Conservation (phyloP, 2,888 invertebrate genomes). For the Oscheius myriophilus region DNA sequence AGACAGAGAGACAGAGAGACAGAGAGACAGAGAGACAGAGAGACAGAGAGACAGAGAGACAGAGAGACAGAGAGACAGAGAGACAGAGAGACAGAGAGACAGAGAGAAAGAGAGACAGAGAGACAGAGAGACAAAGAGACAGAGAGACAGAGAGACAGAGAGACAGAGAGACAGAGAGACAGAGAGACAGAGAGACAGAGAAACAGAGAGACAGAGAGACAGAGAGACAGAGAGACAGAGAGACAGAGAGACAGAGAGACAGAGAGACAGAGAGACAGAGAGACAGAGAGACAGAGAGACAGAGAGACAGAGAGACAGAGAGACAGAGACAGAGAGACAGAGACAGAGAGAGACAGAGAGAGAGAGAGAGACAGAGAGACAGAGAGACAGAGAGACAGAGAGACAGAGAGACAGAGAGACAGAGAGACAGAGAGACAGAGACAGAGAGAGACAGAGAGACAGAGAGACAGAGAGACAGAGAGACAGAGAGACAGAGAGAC, state of each 20-base stretch:
- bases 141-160: not conserved
- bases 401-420: no score
- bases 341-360: not conserved
- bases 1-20: not conserved
- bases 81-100: not conserved
- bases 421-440: not conserved
- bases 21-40: not conserved
- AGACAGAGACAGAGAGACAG: no score
- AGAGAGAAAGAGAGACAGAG: not conserved
- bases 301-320: not conserved
- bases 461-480: no score
- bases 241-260: not conserved
- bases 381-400: no score
- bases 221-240: not conserved
- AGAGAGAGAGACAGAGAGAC: no score
- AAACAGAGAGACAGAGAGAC: no score
- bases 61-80: not conserved
- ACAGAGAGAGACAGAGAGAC: not conserved
- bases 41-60: no score
- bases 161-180: not conserved
- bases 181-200: not conserved
- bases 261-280: not conserved
- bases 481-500: no score
- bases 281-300: no score
- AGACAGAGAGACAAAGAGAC: no score